A percentile compares a stretch with the other conserved stretches of the same genome.
phyloP scores from a whole-genome alignment of 1,140 invertebrate species.

The Oreohelix idahoensis region DNA sequence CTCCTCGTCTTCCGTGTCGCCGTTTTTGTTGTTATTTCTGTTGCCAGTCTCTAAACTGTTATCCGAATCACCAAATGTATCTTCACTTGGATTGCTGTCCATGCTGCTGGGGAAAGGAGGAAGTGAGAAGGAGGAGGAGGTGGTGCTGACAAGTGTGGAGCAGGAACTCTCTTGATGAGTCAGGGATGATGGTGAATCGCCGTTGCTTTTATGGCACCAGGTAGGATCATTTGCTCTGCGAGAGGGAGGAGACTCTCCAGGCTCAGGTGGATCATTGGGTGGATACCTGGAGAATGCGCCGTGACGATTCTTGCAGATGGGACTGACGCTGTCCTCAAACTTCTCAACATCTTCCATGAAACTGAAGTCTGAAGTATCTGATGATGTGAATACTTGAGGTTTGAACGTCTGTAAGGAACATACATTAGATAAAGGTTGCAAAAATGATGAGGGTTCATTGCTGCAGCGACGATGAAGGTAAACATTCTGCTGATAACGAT shows the following conservation, averaged over 20 bases:
- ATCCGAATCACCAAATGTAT: constrained; percentile 4
- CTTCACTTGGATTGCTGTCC: constrained; percentile 3
- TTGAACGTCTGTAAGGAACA: not conserved
- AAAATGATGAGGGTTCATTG: not conserved
- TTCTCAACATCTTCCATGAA: not conserved
- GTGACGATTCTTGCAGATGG: not conserved
- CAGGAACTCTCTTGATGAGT: constrained; percentile 7
- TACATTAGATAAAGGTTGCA: too few relatives aligned
- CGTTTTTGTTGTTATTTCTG: not conserved
- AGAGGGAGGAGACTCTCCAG: not conserved
- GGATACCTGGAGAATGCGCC: too few relatives aligned
- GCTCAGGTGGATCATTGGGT: not conserved
- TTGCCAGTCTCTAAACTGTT: not conserved
- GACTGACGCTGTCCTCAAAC: not conserved
- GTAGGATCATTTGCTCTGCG: not conserved
- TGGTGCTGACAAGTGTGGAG: not conserved
- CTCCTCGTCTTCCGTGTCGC: not conserved
- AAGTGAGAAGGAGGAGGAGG: constrained; percentile 14
- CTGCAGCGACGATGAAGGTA: not conserved
- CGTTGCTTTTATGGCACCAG: not conserved
- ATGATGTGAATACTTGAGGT: not conserved
- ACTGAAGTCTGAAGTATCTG: not conserved
- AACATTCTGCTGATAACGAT: not conserved
- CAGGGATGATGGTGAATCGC: not conserved
- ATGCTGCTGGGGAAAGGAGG: constrained; percentile 24